Evolutionary conservation across 2,888 invertebrate genomes (phyloP).

Genomic region (Syritta pipiens): DNA sequence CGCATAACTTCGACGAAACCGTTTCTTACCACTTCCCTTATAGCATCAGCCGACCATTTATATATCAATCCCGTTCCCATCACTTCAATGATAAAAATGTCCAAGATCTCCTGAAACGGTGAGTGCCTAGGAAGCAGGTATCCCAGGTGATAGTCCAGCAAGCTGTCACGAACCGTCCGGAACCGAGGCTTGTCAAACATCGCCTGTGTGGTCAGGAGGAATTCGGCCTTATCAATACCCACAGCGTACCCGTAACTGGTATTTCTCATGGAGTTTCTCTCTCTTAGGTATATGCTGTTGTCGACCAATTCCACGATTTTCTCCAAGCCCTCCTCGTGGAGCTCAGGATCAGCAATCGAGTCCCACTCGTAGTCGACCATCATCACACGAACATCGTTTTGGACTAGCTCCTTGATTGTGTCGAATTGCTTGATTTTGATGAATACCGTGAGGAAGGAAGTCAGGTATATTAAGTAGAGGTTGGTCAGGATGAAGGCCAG

Average conservation of each 20-base stretch:
- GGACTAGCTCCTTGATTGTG: conserved; percentile 20
- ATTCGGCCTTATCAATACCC: conserved; percentile 15
- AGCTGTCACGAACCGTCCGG: conserved; percentile 2
- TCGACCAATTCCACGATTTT: background rate
- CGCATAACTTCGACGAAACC: background rate
- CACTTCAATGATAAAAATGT: conserved; percentile 25
- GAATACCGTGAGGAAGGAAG: conserved; percentile 47
- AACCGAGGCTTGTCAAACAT: background rate
- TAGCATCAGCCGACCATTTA: conserved; percentile 33
- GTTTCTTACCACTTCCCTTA: background rate
- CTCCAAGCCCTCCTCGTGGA: background rate
- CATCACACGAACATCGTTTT: conserved; percentile 20
- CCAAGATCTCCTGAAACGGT: conserved; percentile 20
- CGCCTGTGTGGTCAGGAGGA: background rate
- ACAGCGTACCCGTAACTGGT: background rate
- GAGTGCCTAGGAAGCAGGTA: conserved; percentile 19
- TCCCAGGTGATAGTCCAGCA: background rate
- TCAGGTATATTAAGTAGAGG: conserved; percentile 32
- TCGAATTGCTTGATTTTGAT: conserved; percentile 42
- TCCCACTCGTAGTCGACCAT: conserved; percentile 1
- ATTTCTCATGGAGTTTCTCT: conserved; percentile 14
- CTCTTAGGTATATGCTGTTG: background rate
- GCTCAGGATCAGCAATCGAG: background rate
- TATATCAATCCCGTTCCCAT: conserved; percentile 30
- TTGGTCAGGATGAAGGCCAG: conserved; percentile 30